These are phyloP conservation scores for Pipistrellus pipistrellus DNA, from an alignment of 2,797 vertebrate species.

Conservation along the genomic window DNA sequence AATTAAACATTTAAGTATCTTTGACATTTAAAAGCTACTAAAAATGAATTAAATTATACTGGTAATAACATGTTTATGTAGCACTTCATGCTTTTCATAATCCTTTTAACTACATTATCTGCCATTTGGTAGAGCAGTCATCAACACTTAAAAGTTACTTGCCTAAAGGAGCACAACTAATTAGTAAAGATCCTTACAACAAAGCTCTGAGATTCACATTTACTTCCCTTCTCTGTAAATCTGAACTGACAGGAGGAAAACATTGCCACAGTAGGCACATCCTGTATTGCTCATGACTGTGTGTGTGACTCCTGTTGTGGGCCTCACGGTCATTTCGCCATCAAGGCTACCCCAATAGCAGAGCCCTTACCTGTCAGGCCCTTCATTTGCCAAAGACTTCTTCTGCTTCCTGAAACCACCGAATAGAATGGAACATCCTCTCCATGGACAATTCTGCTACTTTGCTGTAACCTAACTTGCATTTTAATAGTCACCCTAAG, in stretches of 20 bases:
- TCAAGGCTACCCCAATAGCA: neutral
- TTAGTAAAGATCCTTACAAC: neutral
- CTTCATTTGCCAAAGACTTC: neutral
- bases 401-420: neutral
- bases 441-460: neutral
- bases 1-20: slow-evolving; percentile 37
- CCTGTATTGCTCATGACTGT: fast-evolving
- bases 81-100: slow-evolving; percentile 27
- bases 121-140: neutral
- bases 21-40: slow-evolving; percentile 33
- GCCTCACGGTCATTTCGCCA: neutral
- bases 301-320: neutral
- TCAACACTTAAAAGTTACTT: neutral
- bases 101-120: neutral
- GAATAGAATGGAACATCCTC: neutral
- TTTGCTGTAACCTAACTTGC: neutral
- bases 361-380: neutral
- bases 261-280: neutral
- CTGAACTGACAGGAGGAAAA: neutral
- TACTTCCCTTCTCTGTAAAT: neutral
- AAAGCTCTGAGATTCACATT: neutral
- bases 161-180: neutral
- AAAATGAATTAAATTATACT: slow-evolving; percentile 45
- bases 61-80: neutral
- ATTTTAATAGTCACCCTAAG: neutral